Conservation (phyloP, 2,888 invertebrate species). For the Pedicia rivosa region DNA sequence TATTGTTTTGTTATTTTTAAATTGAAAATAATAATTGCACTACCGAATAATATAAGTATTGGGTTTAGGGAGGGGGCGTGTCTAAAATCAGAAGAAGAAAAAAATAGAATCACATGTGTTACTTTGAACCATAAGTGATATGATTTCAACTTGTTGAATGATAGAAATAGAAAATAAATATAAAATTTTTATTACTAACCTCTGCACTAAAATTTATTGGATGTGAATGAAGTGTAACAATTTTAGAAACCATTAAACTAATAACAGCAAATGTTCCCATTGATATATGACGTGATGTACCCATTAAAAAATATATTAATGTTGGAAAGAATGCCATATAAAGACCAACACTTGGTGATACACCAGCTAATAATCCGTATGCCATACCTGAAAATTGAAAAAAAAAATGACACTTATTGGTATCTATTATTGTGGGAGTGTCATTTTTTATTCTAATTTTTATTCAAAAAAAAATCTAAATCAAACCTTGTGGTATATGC, state of each 20-base stretch:
- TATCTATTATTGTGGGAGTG: background rate
- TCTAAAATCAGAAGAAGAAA: too few relatives aligned
- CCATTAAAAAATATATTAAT: constrained; percentile 62
- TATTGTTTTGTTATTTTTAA: too few relatives aligned
- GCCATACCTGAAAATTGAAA: constrained; percentile 41
- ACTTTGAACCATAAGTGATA: too few relatives aligned
- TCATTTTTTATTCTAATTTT: constrained; percentile 28
- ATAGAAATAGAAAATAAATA: background rate
- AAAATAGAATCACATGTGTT: too few relatives aligned
- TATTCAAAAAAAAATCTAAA: too few relatives aligned
- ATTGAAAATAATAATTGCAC: too few relatives aligned
- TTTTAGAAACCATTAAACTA: constrained; percentile 69
- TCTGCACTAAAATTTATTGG: too few relatives aligned
- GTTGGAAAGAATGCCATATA: constrained; percentile 82
- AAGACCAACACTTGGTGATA: constrained; percentile 48
- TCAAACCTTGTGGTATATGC: constrained; percentile 79
- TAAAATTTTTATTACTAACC: too few relatives aligned
- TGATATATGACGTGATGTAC: constrained; percentile 70
- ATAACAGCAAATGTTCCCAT: constrained; percentile 72
- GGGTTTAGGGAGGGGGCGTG: too few relatives aligned
- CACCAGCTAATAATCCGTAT: constrained; percentile 48
- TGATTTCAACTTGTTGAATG: too few relatives aligned
- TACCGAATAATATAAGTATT: too few relatives aligned
- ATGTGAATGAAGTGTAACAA: constrained; percentile 30
- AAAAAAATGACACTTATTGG: background rate